Evolutionary conservation across 2,888 invertebrate species (phyloP).

Genomic region (Ypsolopha sequella): DNA sequence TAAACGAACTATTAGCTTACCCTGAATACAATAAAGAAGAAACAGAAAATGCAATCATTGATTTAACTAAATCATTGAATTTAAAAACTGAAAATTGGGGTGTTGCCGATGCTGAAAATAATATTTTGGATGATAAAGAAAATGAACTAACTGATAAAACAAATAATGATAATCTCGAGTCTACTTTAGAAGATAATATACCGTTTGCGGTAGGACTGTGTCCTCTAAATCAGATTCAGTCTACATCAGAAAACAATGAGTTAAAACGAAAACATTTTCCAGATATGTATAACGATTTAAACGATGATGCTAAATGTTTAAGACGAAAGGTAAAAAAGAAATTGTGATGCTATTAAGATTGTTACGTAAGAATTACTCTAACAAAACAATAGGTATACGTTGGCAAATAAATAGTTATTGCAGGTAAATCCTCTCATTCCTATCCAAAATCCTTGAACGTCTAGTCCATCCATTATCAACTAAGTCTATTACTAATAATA

Average conservation of each 20-base stretch:
- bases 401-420: neutral
- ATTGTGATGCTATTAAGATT: conserved; percentile 17
- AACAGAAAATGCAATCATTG: conserved; percentile 21
- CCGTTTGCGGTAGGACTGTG: conserved; percentile 59
- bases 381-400: neutral
- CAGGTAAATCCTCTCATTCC: too few relatives aligned
- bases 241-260: conserved; percentile 27
- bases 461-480: too few relatives aligned
- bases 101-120: conserved; percentile 18
- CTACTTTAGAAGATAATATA: conserved; percentile 39
- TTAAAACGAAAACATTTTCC: conserved; percentile 37
- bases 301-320: conserved; percentile 50
- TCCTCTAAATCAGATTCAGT: conserved; percentile 41
- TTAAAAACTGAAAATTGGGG: conserved; percentile 28
- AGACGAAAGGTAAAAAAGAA: conserved; percentile 60
- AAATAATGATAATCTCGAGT: conserved; percentile 17
- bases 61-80: conserved; percentile 28
- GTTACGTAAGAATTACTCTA: conserved; percentile 2
- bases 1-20: too few relatives aligned
- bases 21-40: too few relatives aligned
- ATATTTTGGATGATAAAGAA: conserved; percentile 23
- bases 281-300: conserved; percentile 30
- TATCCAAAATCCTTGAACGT: too few relatives aligned
- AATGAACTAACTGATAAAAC: conserved; percentile 19
- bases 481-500: too few relatives aligned